Conservation (phyloP, 1,140 invertebrate genomes). For the Nasonia vitripennis region DNA sequence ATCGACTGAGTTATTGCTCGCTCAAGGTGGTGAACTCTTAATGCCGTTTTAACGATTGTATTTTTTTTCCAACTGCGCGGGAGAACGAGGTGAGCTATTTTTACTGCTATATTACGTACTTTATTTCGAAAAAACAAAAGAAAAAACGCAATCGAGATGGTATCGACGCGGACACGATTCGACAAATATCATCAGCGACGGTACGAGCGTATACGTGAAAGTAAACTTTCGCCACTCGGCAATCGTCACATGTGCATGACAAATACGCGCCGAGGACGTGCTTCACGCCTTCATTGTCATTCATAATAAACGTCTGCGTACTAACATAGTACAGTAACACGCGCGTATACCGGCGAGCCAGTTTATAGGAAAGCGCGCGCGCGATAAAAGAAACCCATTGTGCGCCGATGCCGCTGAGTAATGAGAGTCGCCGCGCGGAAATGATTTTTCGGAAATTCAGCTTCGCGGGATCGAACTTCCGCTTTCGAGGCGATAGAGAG, state of each 20-base stretch:
- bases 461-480: neutral
- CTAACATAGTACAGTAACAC: too few species aligned
- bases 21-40: neutral
- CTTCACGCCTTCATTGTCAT: neutral
- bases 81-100: neutral
- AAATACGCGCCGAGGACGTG: neutral
- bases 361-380: neutral
- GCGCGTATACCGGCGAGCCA: neutral
- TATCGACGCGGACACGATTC: neutral
- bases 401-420: neutral
- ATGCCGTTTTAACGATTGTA: neutral
- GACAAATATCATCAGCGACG: too few species aligned
- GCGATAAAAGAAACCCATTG: neutral
- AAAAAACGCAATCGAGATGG: neutral
- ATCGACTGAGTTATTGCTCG: conserved; percentile 9
- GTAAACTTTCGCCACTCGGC: neutral
- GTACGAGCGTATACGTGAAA: neutral
- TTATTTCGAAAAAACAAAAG: neutral
- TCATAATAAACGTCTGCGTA: neutral
- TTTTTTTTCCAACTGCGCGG: neutral
- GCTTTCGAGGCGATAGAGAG: too few species aligned
- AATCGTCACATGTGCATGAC: neutral
- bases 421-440: neutral
- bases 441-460: neutral
- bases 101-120: too few species aligned